phyloP scores from a whole-genome alignment of 2,113 vertebrate species.

The Trichomycterus rosablanca region DNA sequence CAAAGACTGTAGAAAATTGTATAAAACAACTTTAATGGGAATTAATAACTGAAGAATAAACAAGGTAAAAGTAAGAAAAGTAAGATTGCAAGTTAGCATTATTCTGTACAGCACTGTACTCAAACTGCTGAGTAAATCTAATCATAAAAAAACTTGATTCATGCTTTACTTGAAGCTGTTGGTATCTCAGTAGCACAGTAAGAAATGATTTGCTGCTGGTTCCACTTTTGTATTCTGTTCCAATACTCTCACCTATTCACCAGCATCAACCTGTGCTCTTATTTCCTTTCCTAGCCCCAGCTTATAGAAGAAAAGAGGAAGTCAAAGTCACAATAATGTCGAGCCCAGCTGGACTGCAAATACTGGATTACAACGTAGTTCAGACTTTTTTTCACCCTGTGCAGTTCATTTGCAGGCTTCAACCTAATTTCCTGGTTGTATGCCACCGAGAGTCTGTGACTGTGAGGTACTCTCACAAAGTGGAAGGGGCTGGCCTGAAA shows the following conservation, averaged over 20 bases:
- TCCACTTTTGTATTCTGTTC: not conserved
- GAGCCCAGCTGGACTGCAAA: not conserved
- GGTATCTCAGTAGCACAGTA: not conserved
- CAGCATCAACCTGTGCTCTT: not conserved
- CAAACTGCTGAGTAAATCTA: too few species aligned
- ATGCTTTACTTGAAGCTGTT: not conserved
- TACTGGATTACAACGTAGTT: not conserved
- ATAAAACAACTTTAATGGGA: too few species aligned
- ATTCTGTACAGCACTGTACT: too few species aligned
- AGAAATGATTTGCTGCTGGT: not conserved
- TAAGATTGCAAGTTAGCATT: too few species aligned
- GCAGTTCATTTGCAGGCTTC: not conserved
- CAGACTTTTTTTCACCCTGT: too few species aligned
- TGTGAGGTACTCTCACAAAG: not conserved
- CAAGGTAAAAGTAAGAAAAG: too few species aligned
- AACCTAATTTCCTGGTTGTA: too few species aligned
- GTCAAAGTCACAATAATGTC: not conserved
- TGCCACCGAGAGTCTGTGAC: not conserved
- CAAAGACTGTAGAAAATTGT: too few species aligned
- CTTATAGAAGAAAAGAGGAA: slow-evolving; percentile 1
- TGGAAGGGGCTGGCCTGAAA: not conserved
- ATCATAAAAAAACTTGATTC: not conserved
- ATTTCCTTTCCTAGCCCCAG: not conserved
- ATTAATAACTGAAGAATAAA: too few species aligned
- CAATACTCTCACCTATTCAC: slow-evolving; percentile 4